phyloP scores from a whole-genome alignment of 2,113 vertebrate species.

The Rhizomys pruinosus region DNA sequence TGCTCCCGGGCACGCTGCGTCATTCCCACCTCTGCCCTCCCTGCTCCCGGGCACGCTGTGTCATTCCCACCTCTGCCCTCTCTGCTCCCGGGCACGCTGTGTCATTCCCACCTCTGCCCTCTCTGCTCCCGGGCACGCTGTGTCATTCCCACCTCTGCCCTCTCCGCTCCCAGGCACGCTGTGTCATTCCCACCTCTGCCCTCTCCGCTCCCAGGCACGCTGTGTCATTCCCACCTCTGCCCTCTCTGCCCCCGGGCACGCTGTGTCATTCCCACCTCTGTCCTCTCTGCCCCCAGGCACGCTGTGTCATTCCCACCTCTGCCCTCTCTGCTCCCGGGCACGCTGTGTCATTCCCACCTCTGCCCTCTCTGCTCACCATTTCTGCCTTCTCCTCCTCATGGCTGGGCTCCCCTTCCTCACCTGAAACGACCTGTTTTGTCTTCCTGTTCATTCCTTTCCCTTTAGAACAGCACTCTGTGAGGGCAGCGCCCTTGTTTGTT shows the following conservation, averaged over 20 bases:
- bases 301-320: background rate
- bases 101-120: background rate
- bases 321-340: background rate
- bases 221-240: background rate
- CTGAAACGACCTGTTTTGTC: background rate
- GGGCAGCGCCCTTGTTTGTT: background rate
- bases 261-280: background rate
- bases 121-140: background rate
- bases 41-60: fast-evolving
- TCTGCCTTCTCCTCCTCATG: background rate
- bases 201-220: background rate
- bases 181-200: background rate
- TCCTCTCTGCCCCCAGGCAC: background rate
- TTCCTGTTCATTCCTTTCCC: background rate
- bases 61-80: background rate
- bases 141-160: background rate
- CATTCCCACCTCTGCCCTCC: background rate
- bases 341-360: background rate
- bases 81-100: background rate
- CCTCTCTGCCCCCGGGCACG: background rate
- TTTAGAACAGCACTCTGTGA: background rate
- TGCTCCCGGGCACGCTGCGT: fast-evolving
- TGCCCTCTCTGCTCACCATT: background rate
- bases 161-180: background rate
- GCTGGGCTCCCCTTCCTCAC: background rate